Evolutionary conservation across 2,113 vertebrate genomes (phyloP), one percentile per base, ranked within the genome.

Genomic region (Tauraco erythrolophus): DNA sequence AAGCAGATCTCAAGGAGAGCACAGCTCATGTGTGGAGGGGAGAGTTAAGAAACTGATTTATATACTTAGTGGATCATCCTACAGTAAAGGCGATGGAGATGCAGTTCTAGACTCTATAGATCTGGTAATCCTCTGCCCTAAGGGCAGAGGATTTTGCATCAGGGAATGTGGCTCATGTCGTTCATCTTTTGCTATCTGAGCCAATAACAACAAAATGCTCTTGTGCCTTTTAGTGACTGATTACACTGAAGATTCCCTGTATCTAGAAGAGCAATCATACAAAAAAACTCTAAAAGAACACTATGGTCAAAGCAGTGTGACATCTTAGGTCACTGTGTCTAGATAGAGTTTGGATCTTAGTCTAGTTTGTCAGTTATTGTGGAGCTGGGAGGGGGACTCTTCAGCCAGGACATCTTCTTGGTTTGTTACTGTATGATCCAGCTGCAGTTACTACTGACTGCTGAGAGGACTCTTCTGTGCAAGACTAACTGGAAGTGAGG

Each of bases 361-460:
- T 17, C 10, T 33, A 13, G 56, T 45, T 74, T 69, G 75, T n/a
- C 69, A 51, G 3, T 25, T 56, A 19, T 45, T 37, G n/a, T 7
- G 0, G 23, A 30, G 12, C 9, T 60, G 14, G 28, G 2, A 31
- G 3, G 7, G 3, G 4, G 2, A 39, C 11, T n/a, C 9, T 77
- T 70, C 37, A 70, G 11, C 3, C 35, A 71, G 25, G 21, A 51
- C 0, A 0, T 51, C 46, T 53, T 86, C 48, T 76, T 86, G 23
- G 21, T 70, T 81, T 85, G 3, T 66, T 75, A 41, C n/a, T 2
- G 1, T 58, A 41, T 23, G 7, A 65, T 58, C 25, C n/a, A 84
- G 11, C 31, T 77, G 43, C 31, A 50, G 35, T 33, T 35, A 30
- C 24, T 46, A 51, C 11, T 41, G 22, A 24, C 11, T 30, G 25